Percentiles rank a stretch among this genome's conserved stretches.
Evolutionary conservation across 2,113 vertebrate species (phyloP).

Genomic region (Charadrius vociferus): DNA sequence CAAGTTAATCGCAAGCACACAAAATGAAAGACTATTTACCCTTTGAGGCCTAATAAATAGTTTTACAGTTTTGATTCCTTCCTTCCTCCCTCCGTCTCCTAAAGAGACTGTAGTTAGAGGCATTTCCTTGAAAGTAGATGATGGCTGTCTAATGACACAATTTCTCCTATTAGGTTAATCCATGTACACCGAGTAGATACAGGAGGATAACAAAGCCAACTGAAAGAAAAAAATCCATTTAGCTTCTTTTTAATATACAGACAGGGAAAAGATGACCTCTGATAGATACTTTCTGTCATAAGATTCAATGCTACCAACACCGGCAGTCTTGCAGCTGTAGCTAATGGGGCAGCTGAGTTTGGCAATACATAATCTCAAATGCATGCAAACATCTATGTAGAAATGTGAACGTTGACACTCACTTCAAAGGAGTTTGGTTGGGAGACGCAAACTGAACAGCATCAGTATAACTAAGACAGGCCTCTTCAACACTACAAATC

Average conservation of each 20-base stretch:
- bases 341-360: neutral
- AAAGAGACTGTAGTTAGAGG: neutral
- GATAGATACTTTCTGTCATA: neutral
- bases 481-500: conserved; percentile 29
- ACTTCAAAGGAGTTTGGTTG: conserved; percentile 7
- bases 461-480: neutral
- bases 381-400: neutral
- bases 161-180: neutral
- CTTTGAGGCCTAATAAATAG: neutral
- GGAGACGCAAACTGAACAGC: neutral
- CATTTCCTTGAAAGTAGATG: neutral
- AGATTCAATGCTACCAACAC: neutral
- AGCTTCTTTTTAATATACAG: neutral
- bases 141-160: neutral
- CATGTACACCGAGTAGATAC: neutral
- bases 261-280: neutral
- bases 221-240: neutral
- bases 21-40: neutral
- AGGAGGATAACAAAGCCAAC: neutral
- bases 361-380: rapidly evolving
- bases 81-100: neutral
- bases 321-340: neutral
- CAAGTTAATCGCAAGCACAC: neutral
- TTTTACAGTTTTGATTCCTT: neutral
- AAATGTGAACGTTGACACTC: neutral